Conservation (phyloP, 2,797 vertebrate species). For the Rhynchonycteris naso region DNA sequence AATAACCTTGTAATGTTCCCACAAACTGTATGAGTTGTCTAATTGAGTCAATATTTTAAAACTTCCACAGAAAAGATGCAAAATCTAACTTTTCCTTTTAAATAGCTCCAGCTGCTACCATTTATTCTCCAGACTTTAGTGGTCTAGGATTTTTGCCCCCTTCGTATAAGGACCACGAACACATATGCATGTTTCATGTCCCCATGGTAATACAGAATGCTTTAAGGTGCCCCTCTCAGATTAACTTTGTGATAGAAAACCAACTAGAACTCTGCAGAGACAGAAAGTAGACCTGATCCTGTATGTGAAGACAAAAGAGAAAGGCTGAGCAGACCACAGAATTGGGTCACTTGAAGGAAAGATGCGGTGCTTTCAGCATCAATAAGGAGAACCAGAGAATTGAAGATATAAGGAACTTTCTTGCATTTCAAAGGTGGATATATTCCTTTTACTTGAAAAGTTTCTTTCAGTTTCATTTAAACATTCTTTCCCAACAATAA, state of each 20-base stretch:
- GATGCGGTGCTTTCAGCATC: not conserved
- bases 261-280: not conserved
- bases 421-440: not conserved
- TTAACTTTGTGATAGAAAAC: not conserved
- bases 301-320: not conserved
- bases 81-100: constrained; percentile 17
- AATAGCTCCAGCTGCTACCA: not conserved
- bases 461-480: not conserved
- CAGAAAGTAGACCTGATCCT: not conserved
- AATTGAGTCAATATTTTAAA: constrained; percentile 9
- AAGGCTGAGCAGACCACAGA: not conserved
- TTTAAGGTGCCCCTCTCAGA: not conserved
- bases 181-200: not conserved
- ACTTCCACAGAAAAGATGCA: constrained; percentile 15
- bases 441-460: not conserved
- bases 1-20: not conserved
- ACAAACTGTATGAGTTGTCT: not conserved
- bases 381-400: not conserved
- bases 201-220: not conserved
- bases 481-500: not conserved
- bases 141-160: not conserved
- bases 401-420: not conserved
- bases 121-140: not conserved
- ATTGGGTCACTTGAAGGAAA: not conserved
- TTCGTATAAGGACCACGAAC: not conserved